A percentile compares a stretch with the other conserved stretches of the same genome.
These are phyloP conservation scores for Gryllus longicercus DNA, from an alignment of 2,888 invertebrate genomes.

Conservation along the genomic window DNA sequence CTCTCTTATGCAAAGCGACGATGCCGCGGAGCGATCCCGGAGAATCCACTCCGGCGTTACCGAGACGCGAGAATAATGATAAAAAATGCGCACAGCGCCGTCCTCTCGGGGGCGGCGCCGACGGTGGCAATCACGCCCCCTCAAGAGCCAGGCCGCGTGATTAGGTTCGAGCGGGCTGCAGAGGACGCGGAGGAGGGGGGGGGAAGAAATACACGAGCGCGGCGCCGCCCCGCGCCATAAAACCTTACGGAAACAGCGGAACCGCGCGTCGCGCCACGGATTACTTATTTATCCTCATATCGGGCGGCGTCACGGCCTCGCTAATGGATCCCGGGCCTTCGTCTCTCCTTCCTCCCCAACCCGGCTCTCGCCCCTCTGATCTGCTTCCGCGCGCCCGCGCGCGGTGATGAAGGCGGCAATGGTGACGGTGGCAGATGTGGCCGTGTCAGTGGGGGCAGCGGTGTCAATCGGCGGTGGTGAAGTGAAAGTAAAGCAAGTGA, in stretches of 20 bases:
- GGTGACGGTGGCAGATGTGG: too few species aligned
- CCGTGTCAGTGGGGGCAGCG: too few species aligned
- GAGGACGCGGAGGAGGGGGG: neutral
- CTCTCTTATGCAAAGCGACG: neutral
- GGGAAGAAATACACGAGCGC: too few species aligned
- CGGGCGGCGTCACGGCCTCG: neutral
- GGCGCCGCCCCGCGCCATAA: neutral
- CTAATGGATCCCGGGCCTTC: slow-evolving; percentile 6
- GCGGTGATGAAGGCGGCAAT: too few species aligned
- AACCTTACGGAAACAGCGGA: neutral
- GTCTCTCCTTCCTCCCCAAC: neutral
- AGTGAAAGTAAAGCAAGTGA: too few species aligned
- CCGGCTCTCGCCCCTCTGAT: too few species aligned
- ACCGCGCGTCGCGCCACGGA: neutral
- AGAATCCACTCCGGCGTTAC: neutral
- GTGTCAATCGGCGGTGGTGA: too few species aligned
- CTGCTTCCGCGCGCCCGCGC: too few species aligned
- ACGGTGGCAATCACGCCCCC: slow-evolving; percentile 1
- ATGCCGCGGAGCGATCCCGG: neutral
- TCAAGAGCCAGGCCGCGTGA: neutral
- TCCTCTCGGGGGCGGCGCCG: neutral
- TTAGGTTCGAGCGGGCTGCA: neutral
- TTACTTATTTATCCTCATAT: slow-evolving; percentile 17
- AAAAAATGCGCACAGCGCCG: neutral
- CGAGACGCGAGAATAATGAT: slow-evolving; percentile 3